These are phyloP conservation scores for Phragmatobia fuliginosa DNA, from an alignment of 2,888 invertebrate genomes.

Conservation along the genomic window DNA sequence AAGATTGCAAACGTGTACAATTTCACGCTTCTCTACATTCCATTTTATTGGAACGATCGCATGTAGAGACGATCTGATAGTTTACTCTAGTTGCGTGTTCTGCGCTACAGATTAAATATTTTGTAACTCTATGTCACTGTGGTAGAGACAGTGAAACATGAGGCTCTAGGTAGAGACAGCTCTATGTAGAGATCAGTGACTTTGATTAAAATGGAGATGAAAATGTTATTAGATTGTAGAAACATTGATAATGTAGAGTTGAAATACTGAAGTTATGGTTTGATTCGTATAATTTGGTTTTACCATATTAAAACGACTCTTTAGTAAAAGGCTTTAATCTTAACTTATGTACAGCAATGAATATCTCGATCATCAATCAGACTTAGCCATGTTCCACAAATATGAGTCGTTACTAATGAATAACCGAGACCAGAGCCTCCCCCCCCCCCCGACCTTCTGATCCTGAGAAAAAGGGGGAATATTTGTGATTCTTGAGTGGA, in stretches of 20 bases:
- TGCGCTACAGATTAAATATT: slow-evolving; percentile 34
- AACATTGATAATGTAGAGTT: background rate
- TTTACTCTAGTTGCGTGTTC: slow-evolving; percentile 37
- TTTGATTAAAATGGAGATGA: background rate
- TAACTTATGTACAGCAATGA: too few relatives aligned
- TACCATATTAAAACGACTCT: background rate
- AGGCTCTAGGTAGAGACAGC: slow-evolving; percentile 1
- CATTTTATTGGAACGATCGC: slow-evolving; percentile 55
- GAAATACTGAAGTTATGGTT: background rate
- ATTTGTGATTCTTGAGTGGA: too few relatives aligned
- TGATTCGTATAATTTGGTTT: background rate
- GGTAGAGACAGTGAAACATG: slow-evolving; percentile 1
- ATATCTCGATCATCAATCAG: too few relatives aligned
- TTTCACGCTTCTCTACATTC: slow-evolving; percentile 60
- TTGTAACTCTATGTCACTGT: slow-evolving; percentile 38
- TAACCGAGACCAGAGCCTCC: too few relatives aligned
- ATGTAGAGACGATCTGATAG: slow-evolving; percentile 52
- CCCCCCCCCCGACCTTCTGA: too few relatives aligned
- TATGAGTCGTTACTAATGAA: too few relatives aligned
- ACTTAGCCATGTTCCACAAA: too few relatives aligned
- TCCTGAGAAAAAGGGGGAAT: too few relatives aligned
- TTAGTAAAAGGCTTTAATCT: too few relatives aligned
- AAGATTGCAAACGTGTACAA: slow-evolving; percentile 56
- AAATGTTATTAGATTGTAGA: background rate
- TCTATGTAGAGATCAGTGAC: slow-evolving; percentile 1